phyloP scores from a whole-genome alignment of 2,797 vertebrate genomes.

The Phrynocephalus guinanensis region DNA sequence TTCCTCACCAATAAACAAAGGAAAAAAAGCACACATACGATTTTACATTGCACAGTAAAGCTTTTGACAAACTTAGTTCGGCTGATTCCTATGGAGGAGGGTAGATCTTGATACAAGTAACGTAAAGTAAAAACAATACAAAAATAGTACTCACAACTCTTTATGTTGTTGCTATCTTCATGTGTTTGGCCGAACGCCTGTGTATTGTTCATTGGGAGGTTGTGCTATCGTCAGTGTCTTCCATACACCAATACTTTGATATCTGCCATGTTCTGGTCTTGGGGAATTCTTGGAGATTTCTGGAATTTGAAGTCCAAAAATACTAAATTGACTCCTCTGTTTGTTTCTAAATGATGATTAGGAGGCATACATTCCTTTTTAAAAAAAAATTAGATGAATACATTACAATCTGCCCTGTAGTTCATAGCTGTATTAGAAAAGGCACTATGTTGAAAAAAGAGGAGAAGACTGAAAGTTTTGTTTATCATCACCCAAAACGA shows the following conservation, averaged over 20 bases:
- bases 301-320: too few species aligned
- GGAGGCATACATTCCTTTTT: background rate
- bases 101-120: background rate
- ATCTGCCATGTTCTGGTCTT: background rate
- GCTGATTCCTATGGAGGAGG: background rate
- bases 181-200: background rate
- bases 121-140: background rate
- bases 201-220: background rate
- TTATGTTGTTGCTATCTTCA: background rate
- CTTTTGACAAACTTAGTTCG: accelerated
- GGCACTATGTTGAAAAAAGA: background rate
- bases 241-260: background rate
- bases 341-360: background rate
- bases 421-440: background rate
- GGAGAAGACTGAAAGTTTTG: background rate
- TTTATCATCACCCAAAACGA: background rate
- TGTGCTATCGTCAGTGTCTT: background rate
- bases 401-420: background rate
- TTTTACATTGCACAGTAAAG: background rate
- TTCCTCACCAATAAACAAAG: background rate
- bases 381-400: background rate
- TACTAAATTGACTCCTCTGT: too few species aligned
- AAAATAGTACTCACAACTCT: background rate
- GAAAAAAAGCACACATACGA: background rate
- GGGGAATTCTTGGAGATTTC: too few species aligned